Base-by-base conservation (phyloP, 2,113 vertebrate species). In the Thryonomys swinderianus region DNA sequence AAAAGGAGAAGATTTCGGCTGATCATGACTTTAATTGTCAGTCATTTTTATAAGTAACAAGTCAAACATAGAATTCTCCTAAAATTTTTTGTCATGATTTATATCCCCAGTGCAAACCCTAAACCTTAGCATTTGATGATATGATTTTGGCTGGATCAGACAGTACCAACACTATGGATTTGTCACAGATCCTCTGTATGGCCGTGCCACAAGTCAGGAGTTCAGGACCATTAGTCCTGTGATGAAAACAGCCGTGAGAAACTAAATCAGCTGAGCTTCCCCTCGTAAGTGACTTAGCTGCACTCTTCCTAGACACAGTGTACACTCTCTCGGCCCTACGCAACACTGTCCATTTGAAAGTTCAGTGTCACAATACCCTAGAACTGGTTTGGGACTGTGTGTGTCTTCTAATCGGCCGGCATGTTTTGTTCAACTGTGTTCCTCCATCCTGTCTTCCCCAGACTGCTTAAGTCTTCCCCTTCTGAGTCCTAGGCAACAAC, bases 21-120 rank as follows among this genome's bases (percentile, higher is more conserved):
- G 25, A 92, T 85, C 71, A 78, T 73, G 85, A 66, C 83, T 94
- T 95, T 86, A 81, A 86, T 21, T 25, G 90, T 34, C 94, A 73
- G 34, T 59, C 37, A 53, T 69, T 79, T 94, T 85, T 48, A 90
- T 27, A 81, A 94, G 20, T 74, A 89, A 67, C 94, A 96, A 93
- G 32, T 32, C 69, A 88, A 42, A 51, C 20, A 18, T 21, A 82
- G 66, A 95, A 93, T 95, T 94, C 74, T 85, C n/a, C 45, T 34
- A 55, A 62, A 37, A 42, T 76, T 18, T 62, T 90, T 83, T 80
- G 74, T 93, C 64, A 76, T 92, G 67, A 59, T 27, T 85, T 88
- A 67, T 32, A 76, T 83, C 32, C 45, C 32, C 23, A 34, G 40
- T 82, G 21, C 32, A 88, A 89, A 96, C 80, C 67, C 79, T 84